Conservation (phyloP, 2,113 vertebrate species). For the Varanus salvator region DNA sequence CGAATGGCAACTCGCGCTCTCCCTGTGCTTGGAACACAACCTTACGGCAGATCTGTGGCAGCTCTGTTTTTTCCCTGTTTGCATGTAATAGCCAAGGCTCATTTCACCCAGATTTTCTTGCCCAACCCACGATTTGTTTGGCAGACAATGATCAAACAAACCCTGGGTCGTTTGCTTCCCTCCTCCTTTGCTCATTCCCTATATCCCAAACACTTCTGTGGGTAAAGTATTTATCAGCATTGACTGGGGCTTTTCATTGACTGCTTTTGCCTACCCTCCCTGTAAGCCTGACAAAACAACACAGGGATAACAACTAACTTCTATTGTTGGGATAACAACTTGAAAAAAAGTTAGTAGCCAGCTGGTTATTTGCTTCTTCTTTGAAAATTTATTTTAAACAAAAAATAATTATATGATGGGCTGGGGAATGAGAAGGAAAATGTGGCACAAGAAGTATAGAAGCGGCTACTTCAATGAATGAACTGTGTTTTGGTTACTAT, state of each 20-base stretch:
- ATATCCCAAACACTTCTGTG: no score
- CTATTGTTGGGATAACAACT: constrained; percentile 41
- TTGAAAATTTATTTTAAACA: not conserved
- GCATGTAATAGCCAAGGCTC: no score
- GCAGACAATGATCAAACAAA: no score
- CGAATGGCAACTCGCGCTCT: not conserved
- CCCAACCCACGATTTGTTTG: no score
- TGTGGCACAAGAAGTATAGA: not conserved
- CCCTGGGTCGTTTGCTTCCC: no score
- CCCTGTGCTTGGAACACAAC: not conserved
- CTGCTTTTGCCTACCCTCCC: not conserved
- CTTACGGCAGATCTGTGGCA: not conserved
- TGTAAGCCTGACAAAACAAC: not conserved
- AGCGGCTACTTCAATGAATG: not conserved
- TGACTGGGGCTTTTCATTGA: no score
- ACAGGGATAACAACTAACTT: not conserved
- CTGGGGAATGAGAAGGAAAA: constrained; percentile 42
- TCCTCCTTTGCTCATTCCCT: no score
- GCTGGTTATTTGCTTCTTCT: constrained; percentile 7
- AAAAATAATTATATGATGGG: constrained; percentile 9
- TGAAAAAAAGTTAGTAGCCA: not conserved
- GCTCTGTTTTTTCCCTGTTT: no score
- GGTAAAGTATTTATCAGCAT: no score
- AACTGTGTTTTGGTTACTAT: not conserved
- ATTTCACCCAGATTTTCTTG: no score